Conservation (phyloP, 1,140 invertebrate genomes). For the Hesperophylax magnus region DNA sequence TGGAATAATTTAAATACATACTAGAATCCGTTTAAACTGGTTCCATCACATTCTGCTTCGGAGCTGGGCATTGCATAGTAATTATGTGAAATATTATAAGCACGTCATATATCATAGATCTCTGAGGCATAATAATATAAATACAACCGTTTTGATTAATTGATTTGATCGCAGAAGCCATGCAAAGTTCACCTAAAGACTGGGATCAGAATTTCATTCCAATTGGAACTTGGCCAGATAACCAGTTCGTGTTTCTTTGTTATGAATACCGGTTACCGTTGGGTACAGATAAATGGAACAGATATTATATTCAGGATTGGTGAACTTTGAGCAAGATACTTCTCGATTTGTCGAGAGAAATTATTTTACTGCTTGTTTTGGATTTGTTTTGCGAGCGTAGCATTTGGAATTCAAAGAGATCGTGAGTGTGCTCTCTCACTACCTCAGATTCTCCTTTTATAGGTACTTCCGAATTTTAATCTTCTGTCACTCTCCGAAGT, state of each 20-base stretch:
- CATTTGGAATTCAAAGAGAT: background rate
- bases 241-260: conserved; percentile 14
- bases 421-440: background rate
- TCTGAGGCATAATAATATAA: too few relatives aligned
- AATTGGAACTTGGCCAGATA: conserved; percentile 12
- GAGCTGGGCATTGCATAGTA: too few relatives aligned
- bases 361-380: background rate
- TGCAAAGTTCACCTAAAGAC: background rate
- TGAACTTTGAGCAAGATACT: background rate
- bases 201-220: conserved; percentile 3
- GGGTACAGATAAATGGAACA: background rate
- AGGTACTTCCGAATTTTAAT: background rate
- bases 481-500: background rate
- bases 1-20: conserved; percentile 1
- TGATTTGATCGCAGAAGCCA: background rate
- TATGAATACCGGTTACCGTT: conserved; percentile 24
- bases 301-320: background rate
- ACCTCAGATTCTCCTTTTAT: background rate
- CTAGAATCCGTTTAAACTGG: background rate
- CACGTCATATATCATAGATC: too few relatives aligned
- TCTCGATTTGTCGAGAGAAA: background rate
- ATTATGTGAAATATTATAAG: too few relatives aligned
- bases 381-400: background rate
- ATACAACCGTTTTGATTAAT: background rate
- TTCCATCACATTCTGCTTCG: background rate